phyloP scores from a whole-genome alignment of 2,797 vertebrate species.

The Aselliscus stoliczkanus region DNA sequence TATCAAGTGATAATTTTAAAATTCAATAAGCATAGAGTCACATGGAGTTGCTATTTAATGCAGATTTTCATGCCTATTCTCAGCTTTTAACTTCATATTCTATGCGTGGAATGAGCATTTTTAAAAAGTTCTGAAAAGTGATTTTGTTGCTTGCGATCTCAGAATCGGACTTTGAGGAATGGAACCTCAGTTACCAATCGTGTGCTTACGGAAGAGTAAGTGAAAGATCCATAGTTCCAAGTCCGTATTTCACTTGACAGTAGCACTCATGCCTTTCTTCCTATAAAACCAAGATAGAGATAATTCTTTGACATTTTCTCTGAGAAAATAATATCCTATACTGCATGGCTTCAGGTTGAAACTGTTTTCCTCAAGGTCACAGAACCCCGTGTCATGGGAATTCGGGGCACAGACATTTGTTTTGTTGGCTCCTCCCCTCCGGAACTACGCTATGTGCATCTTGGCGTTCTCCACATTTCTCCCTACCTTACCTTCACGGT shows the following conservation, averaged over 20 bases:
- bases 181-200: background rate
- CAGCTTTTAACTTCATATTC: background rate
- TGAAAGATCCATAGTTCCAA: background rate
- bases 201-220: background rate
- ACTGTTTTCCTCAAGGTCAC: background rate
- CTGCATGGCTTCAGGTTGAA: background rate
- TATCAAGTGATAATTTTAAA: background rate
- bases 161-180: background rate
- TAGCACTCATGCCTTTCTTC: background rate
- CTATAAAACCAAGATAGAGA: background rate
- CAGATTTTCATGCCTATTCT: background rate
- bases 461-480: background rate
- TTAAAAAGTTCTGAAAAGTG: background rate
- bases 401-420: background rate
- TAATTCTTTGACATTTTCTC: background rate
- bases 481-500: too few relatives aligned
- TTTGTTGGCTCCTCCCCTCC: background rate
- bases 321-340: background rate
- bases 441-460: background rate
- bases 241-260: background rate
- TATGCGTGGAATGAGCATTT: background rate
- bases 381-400: background rate
- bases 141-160: background rate
- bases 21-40: background rate
- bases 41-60: background rate